Evolutionary conservation across 2,888 invertebrate genomes (phyloP), one percentile per base, ranked within the genome.

Genomic region (Acrobasis consociella): DNA sequence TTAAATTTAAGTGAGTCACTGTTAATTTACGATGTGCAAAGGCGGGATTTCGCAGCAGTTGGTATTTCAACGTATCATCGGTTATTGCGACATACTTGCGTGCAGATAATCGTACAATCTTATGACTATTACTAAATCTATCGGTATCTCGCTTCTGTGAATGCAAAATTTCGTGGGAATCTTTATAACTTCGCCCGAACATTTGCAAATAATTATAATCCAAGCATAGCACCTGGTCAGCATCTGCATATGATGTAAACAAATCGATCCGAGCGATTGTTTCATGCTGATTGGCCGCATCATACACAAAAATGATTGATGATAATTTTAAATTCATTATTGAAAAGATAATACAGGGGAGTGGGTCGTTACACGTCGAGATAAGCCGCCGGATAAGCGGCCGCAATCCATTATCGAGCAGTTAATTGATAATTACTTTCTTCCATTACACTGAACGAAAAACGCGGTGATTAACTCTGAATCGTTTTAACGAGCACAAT

Each of bases 391-490:
- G 84, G 87, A 87, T 89, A 87, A 89, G 85, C 90, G 82, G 80
- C 87, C 87, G 78, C 90, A 88, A 91, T 91, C 91, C 87, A 90
- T 91, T 92, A 91, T 87, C 86, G 86, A 82, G 78, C 86, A 85
- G 89, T 91, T 91, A 91, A 92, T 91, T 91, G 89, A 90, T 91
- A 91, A 92, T 91, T 90, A 91, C 91, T 91, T 91, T 91, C 91
- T 90, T 90, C 89, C 89, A 91, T 91, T 91, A 90, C 86, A 79
- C 75, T 77, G 85, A 83, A 87, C 88, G 86, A 90, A 90, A 91
- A 91, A 88, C 88, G 82, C 83, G 81, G 88, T 89, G 89, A 91
- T 90, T 89, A 91, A 91, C 89, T 86, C 87, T 77, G 87, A 89
- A 91, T 89, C 86, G 89, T 81, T 89, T 89, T 90, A 91, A 89